Conservation (phyloP, 2,797 vertebrate species). For the Peromyscus nudipes region DNA sequence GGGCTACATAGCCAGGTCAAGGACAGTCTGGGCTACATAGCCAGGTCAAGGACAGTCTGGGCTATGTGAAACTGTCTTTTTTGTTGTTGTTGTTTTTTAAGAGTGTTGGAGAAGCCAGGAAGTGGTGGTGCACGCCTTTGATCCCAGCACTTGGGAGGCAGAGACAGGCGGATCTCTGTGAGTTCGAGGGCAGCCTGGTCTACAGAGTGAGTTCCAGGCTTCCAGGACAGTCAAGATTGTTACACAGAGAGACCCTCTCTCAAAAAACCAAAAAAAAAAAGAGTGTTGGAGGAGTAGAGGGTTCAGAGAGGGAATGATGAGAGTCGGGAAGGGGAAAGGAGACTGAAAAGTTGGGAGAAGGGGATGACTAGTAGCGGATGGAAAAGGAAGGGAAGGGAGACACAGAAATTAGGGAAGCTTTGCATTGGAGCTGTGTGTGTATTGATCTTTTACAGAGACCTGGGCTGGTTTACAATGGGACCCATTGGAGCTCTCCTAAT, state of each 20-base stretch:
- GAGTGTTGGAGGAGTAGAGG: not conserved
- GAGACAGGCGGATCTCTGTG: not conserved
- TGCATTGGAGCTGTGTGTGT: not conserved
- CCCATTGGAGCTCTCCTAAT: not conserved
- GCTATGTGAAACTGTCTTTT: not conserved
- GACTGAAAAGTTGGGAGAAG: not conserved
- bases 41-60: not conserved
- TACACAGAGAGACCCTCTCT: not conserved
- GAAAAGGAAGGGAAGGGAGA: not conserved
- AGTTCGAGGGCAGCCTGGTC: not conserved
- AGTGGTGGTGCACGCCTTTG: no score
- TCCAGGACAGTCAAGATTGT: not conserved
- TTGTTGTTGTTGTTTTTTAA: not conserved
- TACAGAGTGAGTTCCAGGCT: not conserved
- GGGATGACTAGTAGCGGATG: not conserved
- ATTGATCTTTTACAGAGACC: not conserved
- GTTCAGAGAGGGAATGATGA: not conserved
- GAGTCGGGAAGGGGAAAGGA: not conserved
- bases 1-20: no score
- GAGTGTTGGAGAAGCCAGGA: no score
- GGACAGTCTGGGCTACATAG: no score
- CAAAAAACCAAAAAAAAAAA: not conserved
- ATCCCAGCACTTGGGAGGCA: not conserved
- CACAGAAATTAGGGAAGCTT: not conserved
- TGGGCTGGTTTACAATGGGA: not conserved